Evolutionary conservation across 37 sponge, comb jelly and placozoan genomes (phyloP).

Genomic region (Corticium candelabrum): DNA sequence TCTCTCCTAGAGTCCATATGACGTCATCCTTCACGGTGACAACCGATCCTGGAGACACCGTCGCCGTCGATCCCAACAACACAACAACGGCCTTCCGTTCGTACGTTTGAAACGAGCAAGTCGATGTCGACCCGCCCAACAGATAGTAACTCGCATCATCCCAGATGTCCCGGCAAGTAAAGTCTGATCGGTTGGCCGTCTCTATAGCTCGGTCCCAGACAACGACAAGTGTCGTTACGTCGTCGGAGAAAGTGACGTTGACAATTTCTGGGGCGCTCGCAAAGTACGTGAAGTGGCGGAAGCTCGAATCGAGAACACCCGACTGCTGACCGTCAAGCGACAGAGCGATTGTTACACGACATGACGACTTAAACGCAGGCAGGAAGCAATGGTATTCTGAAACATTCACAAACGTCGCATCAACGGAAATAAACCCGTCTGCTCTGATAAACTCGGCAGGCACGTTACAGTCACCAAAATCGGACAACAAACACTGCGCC

Average conservation of each 20-base stretch:
- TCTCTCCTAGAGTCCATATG: slow-evolving; percentile 8
- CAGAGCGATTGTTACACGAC: slow-evolving; percentile 38
- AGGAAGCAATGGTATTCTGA: slow-evolving; percentile 34
- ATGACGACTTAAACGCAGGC: slow-evolving; percentile 44
- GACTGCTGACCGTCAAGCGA: slow-evolving; percentile 53
- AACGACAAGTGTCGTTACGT: slow-evolving; percentile 29
- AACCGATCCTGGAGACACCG: slow-evolving; percentile 15
- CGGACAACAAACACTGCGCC: slow-evolving; percentile 24
- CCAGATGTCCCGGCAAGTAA: slow-evolving; percentile 37
- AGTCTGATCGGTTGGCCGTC: neutral
- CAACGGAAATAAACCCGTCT: neutral
- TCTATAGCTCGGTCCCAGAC: slow-evolving; percentile 39
- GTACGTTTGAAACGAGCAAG: slow-evolving; percentile 21
- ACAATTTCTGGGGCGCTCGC: slow-evolving; percentile 22
- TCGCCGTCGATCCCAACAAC: slow-evolving; percentile 28
- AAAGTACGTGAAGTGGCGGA: slow-evolving; percentile 17
- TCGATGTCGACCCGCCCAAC: slow-evolving; percentile 28
- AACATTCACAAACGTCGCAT: slow-evolving; percentile 20
- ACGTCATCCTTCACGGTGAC: slow-evolving; percentile 28
- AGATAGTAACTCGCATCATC: slow-evolving; percentile 10
- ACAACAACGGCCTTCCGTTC: slow-evolving; percentile 14
- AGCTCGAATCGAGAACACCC: slow-evolving; percentile 19
- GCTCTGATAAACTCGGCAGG: neutral
- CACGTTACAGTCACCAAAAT: slow-evolving; percentile 15
- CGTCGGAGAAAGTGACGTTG: slow-evolving; percentile 34